Evolutionary conservation across 2,797 vertebrate species (phyloP).

Genomic region (Zenarchopterus dispar): DNA sequence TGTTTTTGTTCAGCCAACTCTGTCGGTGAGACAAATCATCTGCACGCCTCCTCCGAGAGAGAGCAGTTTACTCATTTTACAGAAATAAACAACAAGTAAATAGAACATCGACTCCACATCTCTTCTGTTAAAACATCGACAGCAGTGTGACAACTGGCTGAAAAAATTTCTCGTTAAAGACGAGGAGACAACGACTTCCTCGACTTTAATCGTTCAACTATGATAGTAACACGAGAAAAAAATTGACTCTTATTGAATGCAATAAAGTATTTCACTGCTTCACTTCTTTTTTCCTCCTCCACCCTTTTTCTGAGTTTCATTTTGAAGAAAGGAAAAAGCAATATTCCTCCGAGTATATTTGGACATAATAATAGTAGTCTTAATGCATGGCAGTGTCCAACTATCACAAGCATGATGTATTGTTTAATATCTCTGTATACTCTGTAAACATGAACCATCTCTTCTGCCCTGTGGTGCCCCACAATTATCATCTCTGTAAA

Average conservation of each 20-base stretch:
- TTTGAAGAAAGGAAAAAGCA: neutral
- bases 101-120: neutral
- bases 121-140: neutral
- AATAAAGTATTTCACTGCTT: conserved; percentile 1
- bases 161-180: neutral
- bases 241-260: neutral
- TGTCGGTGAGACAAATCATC: neutral
- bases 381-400: conserved; percentile 1
- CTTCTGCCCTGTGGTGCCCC: neutral
- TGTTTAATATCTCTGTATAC: conserved; percentile 29
- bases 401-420: conserved; percentile 23
- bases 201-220: neutral
- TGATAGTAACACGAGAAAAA: neutral
- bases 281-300: neutral
- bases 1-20: neutral
- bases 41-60: neutral
- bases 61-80: neutral
- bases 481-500: neutral
- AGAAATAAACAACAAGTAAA: conserved; percentile 9
- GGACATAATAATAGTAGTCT: conserved; percentile 1
- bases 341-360: conserved; percentile 5
- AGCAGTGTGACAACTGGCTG: neutral
- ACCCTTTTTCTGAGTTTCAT: neutral
- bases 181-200: neutral
- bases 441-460: conserved; percentile 3